Conservation (phyloP, 2,797 vertebrate species). For the Otolemur crassicaudatus region DNA sequence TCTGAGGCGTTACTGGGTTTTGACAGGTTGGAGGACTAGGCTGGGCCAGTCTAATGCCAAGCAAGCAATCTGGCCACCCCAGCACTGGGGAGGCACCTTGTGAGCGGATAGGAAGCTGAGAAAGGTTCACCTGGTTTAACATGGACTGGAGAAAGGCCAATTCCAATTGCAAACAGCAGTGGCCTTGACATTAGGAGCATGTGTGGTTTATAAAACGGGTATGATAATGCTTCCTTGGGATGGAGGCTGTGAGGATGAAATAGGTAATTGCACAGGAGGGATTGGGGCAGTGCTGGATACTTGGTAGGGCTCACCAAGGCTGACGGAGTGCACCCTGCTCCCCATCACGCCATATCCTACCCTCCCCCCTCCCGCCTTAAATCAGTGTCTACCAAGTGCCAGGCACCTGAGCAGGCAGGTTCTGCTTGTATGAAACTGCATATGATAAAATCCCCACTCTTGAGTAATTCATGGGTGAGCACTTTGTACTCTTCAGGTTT, state of each 20-base stretch:
- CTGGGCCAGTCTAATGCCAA: neutral
- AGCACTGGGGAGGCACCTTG: neutral
- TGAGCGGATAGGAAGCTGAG: neutral
- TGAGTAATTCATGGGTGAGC: neutral
- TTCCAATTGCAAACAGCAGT: neutral
- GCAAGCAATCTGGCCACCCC: no score
- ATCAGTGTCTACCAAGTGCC: neutral
- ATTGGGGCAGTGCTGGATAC: neutral
- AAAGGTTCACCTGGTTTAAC: neutral
- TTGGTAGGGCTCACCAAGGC: neutral
- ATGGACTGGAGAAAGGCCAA: neutral
- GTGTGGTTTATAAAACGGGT: neutral
- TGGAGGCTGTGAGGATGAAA: neutral
- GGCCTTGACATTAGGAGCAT: neutral
- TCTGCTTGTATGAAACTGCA: neutral
- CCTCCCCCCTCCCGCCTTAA: neutral
- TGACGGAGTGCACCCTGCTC: rapidly evolving
- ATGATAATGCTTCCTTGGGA: neutral
- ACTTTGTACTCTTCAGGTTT: neutral
- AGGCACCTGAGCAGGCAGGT: neutral
- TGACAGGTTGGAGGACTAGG: no score
- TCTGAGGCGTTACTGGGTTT: neutral
- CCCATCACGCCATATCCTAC: neutral
- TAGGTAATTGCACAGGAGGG: neutral
- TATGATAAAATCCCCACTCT: neutral